Conservation (phyloP, 2,797 vertebrate genomes). For the Alfaro cultratus region DNA sequence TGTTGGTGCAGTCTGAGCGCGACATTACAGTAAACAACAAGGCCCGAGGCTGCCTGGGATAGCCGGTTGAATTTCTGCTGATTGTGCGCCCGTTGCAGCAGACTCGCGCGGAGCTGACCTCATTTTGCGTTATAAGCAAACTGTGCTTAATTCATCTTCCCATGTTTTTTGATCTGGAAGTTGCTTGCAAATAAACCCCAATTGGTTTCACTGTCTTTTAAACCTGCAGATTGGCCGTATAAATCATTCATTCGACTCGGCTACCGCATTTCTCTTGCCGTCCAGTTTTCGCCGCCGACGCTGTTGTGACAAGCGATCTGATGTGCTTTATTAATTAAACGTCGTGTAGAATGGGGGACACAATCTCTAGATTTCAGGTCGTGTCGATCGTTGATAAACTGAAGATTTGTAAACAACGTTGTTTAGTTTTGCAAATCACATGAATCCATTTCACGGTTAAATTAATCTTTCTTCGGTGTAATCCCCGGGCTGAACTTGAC, state of each 20-base stretch:
- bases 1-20: constrained; percentile 12
- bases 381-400: constrained; percentile 1
- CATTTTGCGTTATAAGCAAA: constrained; percentile 65
- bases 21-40: constrained; percentile 71
- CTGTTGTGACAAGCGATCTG: constrained; percentile 10
- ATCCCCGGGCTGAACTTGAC: constrained; percentile 13
- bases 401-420: constrained; percentile 67
- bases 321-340: constrained; percentile 21
- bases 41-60: constrained; percentile 66
- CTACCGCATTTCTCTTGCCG: constrained; percentile 19
- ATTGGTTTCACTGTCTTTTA: not conserved
- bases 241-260: constrained; percentile 51
- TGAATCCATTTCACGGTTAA: constrained; percentile 29
- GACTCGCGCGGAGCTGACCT: constrained; percentile 70
- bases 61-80: constrained; percentile 73
- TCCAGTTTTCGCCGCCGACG: not conserved
- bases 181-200: not conserved
- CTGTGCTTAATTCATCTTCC: not conserved
- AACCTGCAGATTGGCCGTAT: constrained; percentile 8
- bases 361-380: not conserved
- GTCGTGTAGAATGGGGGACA: constrained; percentile 1
- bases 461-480: constrained; percentile 30
- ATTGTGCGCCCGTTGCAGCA: constrained; percentile 74
- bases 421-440: constrained; percentile 37
- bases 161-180: not conserved